Evolutionary conservation across 2,113 vertebrate genomes (phyloP), one percentile per base, ranked within the genome.

Genomic region (Cebidichthys violaceus): DNA sequence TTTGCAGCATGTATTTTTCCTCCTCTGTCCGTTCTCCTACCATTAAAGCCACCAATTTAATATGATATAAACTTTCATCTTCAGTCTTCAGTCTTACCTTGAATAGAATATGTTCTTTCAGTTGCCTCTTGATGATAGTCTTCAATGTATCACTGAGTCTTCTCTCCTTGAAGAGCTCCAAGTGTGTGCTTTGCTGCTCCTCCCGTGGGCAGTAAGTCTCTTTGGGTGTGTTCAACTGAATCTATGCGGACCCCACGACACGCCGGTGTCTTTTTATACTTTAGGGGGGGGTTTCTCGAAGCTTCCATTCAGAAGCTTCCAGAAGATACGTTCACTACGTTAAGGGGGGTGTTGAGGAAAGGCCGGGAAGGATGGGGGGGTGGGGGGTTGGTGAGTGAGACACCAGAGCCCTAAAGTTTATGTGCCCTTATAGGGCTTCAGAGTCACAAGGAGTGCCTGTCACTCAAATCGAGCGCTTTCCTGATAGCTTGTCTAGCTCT

Each of bases 371-470:
- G n/a, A n/a, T n/a, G n/a, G n/a, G n/a, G n/a, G 64, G 47, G 83
- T 17, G 45, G 72, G 47, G 20, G 6, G 62, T 24, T 29, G 3
- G 47, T 6, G 11, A 60, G 10, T 57, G 86, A 80, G 71, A 81
- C 79, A 77, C 81, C 75, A 64, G 72, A 85, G 67, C 79, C 88
- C 90, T 85, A 92, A 64, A 90, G 82, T 89, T 84, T 52, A 86
- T 90, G 82, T 95, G 90, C 79, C 95, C 95, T 92, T 95, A 73
- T 96, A 95, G 90, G 95, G 95, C 73, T 68, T 83, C 75, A 77
- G 83, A 94, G 93, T 91, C 91, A 94, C 94, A 95, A 92, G 91
- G 59, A 83, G 94, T 93, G 93, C 85, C 84, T 94, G 95, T 95
- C 95, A 95, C 70, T 96, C 95, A 95, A 41, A 66, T 6, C 0